phyloP scores from a whole-genome alignment of 2,888 invertebrate genomes.

The Mesochorus sp. region DNA sequence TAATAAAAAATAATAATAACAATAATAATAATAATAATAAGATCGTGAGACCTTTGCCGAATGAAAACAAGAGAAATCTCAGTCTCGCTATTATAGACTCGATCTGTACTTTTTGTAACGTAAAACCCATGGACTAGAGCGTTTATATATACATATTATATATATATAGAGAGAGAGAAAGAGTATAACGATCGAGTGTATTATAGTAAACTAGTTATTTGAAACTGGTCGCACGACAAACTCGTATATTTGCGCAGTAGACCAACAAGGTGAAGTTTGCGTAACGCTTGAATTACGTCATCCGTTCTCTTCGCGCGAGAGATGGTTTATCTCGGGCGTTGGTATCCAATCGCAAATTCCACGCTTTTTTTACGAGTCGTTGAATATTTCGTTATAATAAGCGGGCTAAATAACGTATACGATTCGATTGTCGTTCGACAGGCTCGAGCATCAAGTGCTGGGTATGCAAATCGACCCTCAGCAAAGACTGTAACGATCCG shows the following conservation, averaged over 20 bases:
- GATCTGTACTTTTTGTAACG: too few species aligned
- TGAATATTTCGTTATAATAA: not conserved
- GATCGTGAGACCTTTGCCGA: too few species aligned
- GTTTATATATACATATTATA: too few species aligned
- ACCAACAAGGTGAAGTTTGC: conserved; percentile 35
- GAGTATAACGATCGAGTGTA: not conserved
- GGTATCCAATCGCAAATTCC: not conserved
- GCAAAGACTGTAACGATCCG: conserved; percentile 88
- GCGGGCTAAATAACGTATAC: not conserved
- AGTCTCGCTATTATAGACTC: too few species aligned
- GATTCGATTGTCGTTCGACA: conserved; percentile 69
- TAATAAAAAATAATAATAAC: too few species aligned
- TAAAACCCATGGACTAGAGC: too few species aligned
- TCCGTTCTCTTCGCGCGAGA: too few species aligned
- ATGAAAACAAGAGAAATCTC: too few species aligned
- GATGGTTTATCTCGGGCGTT: not conserved
- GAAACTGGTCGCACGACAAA: conserved; percentile 16
- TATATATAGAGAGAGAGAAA: too few species aligned
- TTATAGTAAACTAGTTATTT: conserved; percentile 15
- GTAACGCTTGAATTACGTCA: conserved; percentile 14
- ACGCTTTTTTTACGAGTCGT: not conserved
- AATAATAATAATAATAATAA: too few species aligned
- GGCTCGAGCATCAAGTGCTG: conserved; percentile 88
- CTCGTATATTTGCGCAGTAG: conserved; percentile 28
- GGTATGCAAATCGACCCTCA: conserved; percentile 89